Base-by-base conservation (phyloP, 2,888 invertebrate genomes). In the Hofmannophila pseudospretella region DNA sequence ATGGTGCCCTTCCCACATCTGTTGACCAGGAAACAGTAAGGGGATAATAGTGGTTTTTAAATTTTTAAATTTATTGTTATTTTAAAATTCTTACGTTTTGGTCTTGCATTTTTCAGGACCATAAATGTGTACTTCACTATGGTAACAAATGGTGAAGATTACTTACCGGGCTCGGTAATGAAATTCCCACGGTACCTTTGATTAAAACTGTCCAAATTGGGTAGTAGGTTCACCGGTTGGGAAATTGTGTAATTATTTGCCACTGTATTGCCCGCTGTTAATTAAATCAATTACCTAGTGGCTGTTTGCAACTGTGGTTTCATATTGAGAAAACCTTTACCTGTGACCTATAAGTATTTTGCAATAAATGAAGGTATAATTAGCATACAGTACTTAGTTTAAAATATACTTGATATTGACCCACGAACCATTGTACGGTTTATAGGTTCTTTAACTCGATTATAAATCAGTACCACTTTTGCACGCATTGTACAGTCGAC, bases 101-200 rank as follows among this genome's bases (percentile, higher is more conserved):
- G 16, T 16, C 16, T 16, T 16, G 16, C 5, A 16, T 3, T 16
- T 16, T 16, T 16, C 16, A 5, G 5, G 5, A 16, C 5, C 3
- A 16, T 3, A 16, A 16, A 4, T 16, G 16, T n/a, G 23, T 23
- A n/a, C n/a, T n/a, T 23, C 9, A 11, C 4, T 11, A 25, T 14
- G 16, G 26, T 33, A 37, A 39, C 34, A 64, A 67, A 66, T 57
- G 51, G 47, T 37, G 47, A 45, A 52, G 59, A 58, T 63, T 47
- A 57, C 51, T 61, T 56, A 48, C 49, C 36, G 36, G 11, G 38
- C 35, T 41, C 46, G 50, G 54, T 66, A 68, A 69, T 70, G 58
- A 69, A 69, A 70, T 69, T 69, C 67, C 56, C 49, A 41, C 47
- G 55, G 52, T 51, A 51, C 51, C 51, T 61, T 61, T 67, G 51